Evolutionary conservation across 37 sponge, comb jelly and placozoan genomes (phyloP).

Genomic region (Haliclona indistincta): DNA sequence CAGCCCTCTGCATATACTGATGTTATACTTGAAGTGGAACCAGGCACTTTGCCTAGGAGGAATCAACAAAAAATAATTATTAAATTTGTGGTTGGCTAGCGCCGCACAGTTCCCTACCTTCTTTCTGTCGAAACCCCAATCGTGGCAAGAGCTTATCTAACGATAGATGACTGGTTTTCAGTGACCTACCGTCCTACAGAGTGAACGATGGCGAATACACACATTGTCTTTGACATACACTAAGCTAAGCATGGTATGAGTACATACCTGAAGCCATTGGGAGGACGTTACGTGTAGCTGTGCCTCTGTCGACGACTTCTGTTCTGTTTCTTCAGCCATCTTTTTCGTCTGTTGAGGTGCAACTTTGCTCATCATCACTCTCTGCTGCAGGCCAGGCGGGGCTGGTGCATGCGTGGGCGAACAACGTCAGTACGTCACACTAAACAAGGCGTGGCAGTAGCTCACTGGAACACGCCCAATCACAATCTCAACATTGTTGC

Average conservation of each 20-base stretch:
- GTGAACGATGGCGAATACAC: too few relatives aligned
- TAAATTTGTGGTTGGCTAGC: too few relatives aligned
- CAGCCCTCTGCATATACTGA: conserved; percentile 64
- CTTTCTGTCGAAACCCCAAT: conserved; percentile 65
- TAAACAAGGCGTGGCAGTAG: neutral
- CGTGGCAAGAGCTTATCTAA: conserved; percentile 52
- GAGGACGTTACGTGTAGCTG: conserved; percentile 41
- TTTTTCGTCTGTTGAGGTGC: too few relatives aligned
- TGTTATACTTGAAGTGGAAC: conserved; percentile 13
- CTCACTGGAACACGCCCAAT: neutral
- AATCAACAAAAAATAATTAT: too few relatives aligned
- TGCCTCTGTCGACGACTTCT: too few relatives aligned
- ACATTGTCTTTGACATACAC: too few relatives aligned
- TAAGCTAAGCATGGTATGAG: neutral
- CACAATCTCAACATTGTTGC: neutral
- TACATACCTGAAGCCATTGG: conserved; percentile 54
- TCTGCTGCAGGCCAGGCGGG: too few relatives aligned
- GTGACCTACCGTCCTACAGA: too few relatives aligned
- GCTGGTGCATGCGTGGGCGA: conserved; percentile 16
- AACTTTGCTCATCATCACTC: too few relatives aligned
- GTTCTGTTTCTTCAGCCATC: too few relatives aligned
- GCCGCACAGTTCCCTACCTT: too few relatives aligned
- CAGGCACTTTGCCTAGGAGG: too few relatives aligned
- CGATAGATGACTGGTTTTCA: conserved; percentile 33
- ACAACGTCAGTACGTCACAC: neutral